A percentile compares a stretch with the other conserved stretches of the same genome.
These are phyloP conservation scores for Hypanus sabinus DNA, from an alignment of 2,113 vertebrate genomes.

Conservation along the genomic window DNA sequence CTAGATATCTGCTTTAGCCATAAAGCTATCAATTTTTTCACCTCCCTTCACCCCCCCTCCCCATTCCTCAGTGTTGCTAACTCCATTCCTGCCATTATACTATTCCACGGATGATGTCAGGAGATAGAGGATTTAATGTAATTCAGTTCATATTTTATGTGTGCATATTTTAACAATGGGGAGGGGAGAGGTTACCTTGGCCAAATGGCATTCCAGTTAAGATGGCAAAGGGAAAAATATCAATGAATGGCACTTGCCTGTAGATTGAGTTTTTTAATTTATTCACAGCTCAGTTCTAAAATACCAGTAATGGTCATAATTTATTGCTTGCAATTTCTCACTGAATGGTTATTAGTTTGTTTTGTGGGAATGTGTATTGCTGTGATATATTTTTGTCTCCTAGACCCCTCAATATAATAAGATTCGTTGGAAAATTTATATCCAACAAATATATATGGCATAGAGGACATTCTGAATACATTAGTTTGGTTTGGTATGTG, in stretches of 20 bases:
- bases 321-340: not conserved
- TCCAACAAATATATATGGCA: not conserved
- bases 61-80: no score
- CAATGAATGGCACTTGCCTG: not conserved
- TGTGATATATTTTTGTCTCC: not conserved
- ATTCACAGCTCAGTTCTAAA: not conserved
- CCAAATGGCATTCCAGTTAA: not conserved
- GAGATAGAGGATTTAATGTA: not conserved
- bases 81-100: no score
- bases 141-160: not conserved
- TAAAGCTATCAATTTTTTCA: no score
- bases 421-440: not conserved
- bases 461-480: not conserved
- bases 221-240: not conserved
- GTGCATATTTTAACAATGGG: not conserved
- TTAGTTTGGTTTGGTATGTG: not conserved
- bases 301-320: not conserved
- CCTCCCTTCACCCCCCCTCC: no score
- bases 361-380: not conserved
- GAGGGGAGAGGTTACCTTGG: not conserved
- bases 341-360: not conserved
- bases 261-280: not conserved
- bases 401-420: not conserved
- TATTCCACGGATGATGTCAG: no score
- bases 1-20: no score